phyloP scores from a whole-genome alignment of 1,140 invertebrate genomes.

The Prorops nasuta region DNA sequence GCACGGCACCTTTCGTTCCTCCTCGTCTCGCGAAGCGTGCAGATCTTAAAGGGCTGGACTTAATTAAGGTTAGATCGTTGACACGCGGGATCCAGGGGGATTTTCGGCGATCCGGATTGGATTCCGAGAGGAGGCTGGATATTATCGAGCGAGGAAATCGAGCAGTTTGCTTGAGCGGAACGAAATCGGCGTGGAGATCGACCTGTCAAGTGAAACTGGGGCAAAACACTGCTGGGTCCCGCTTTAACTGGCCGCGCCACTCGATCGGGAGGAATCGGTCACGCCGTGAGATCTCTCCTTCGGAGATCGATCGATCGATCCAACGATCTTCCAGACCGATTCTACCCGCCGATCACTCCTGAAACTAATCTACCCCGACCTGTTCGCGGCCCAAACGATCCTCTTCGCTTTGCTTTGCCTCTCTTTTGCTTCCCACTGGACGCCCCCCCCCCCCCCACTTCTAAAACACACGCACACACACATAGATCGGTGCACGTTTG shows the following conservation, averaged over 20 bases:
- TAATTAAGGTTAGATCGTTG: too few species aligned
- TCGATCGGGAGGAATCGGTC: constrained; percentile 33
- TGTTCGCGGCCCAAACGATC: neutral
- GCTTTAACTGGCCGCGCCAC: constrained; percentile 36
- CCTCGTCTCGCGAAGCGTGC: too few species aligned
- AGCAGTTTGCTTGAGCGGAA: constrained; percentile 37
- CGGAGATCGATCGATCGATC: too few species aligned
- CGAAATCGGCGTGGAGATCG: constrained; percentile 35
- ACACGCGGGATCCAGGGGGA: too few species aligned
- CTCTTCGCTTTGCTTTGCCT: neutral
- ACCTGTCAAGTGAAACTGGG: constrained; percentile 42
- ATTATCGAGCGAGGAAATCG: constrained; percentile 32
- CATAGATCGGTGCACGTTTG: too few species aligned
- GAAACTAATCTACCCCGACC: too few species aligned
- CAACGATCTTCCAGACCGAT: constrained; percentile 3
- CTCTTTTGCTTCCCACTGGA: neutral
- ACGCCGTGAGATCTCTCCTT: constrained; percentile 31
- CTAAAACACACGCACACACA: too few species aligned
- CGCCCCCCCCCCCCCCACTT: too few species aligned
- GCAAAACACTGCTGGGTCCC: constrained; percentile 41
- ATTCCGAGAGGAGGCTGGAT: too few species aligned
- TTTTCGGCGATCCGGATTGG: neutral
- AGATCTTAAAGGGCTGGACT: too few species aligned
- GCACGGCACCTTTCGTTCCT: too few species aligned
- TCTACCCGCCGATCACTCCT: too few species aligned